Conservation (phyloP, 92 coral and sea anemone species). For the Porites evermanni region DNA sequence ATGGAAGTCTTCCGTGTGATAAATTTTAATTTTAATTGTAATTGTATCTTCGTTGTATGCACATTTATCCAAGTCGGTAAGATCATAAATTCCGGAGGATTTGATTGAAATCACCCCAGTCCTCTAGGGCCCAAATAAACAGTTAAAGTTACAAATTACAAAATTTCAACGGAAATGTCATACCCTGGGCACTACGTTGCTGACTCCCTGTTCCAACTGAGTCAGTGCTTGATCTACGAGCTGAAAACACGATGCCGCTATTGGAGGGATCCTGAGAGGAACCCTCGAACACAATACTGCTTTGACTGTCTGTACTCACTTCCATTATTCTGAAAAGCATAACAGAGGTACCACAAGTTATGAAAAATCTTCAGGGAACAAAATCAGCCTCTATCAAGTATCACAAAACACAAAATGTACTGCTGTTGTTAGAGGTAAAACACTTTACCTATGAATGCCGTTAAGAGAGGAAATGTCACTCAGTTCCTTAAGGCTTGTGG, state of each 20-base stretch:
- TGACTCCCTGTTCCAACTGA: slow-evolving; percentile 37
- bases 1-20: too few species aligned
- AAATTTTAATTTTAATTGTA: too few species aligned
- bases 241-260: slow-evolving; percentile 61
- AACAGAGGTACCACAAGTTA: not conserved
- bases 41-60: too few species aligned
- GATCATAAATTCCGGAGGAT: too few species aligned
- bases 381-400: not conserved
- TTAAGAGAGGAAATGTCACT: slow-evolving; percentile 73
- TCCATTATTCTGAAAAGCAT: slow-evolving; percentile 39
- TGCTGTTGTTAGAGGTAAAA: too few species aligned
- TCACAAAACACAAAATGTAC: too few species aligned
- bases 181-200: slow-evolving; percentile 34
- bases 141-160: too few species aligned
- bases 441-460: slow-evolving; percentile 70
- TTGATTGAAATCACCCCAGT: too few species aligned
- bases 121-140: too few species aligned
- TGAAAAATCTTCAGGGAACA: too few species aligned
- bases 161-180: not conserved
- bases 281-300: slow-evolving; percentile 67
- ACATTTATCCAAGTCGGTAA: too few species aligned
- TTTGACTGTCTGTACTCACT: slow-evolving; percentile 59
- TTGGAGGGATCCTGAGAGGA: slow-evolving; percentile 66
- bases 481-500: slow-evolving; percentile 84
- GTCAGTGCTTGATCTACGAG: slow-evolving; percentile 51